Base-by-base conservation (phyloP, 2,113 vertebrate genomes). In the Hyla sarda region DNA sequence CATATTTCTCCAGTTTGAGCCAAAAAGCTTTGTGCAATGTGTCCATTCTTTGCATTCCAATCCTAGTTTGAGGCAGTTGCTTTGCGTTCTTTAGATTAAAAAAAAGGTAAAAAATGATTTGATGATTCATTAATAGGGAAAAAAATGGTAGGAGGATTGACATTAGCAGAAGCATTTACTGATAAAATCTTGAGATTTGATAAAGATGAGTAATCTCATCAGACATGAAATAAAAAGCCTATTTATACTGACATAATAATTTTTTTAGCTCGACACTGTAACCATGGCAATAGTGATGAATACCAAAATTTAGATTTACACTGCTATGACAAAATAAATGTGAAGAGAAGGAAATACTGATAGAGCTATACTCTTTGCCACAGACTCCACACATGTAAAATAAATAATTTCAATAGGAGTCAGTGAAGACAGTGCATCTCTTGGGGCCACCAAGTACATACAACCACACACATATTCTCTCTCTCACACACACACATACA, bases 201-300 rank as follows among this genome's bases (percentile, higher is more conserved):
- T 87, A 87, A 87, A 87, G 85, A 87, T 87, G 85, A 87, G 85
- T 87, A 87, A 82, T 87, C 78, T 81, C 85, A 82, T 87, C 77
- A 82, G 85, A 87, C 77, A 45, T 82, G 37, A 78, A 78, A 84
- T 72, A 86, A 86, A 86, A 86, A 86, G 32, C 48, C 84, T 73
- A 80, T 81, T 81, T 86, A 71, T 72, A 81, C 76, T 81, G 76
- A 81, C 78, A 87, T 74, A 87, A 87, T 87, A 56, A 82, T 87
- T 81, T 87, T n/a, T 73, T 67, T 87, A 87, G 85, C 85, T 87
- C 74, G 85, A 87, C 77, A 87, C 52, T 62, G 85, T 87, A 87
- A 87, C 85, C 85, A 87, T 87, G 85, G 85, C 77, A 82, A 87
- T 87, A 81, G 60, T 87, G 85, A 86, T 34, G 77, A 81, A 81